Base-by-base conservation (phyloP, 2,797 vertebrate species). In the Nyctalus aviator region DNA sequence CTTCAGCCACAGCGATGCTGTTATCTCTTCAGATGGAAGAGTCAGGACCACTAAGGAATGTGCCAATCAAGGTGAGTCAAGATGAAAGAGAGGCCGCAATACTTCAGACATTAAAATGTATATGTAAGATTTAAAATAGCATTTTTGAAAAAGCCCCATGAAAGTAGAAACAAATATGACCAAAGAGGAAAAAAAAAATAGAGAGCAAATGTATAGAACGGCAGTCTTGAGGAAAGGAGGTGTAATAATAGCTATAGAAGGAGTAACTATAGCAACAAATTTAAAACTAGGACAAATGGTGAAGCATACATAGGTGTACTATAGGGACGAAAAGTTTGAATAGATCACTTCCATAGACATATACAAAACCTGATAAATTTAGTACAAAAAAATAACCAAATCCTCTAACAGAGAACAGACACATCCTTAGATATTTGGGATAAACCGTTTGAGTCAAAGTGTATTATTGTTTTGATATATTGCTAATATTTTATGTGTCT, bases 161-260 rank as follows among this genome's bases (percentile, higher is more conserved):
- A 79, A 88, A 57, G 11, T 30, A 89, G 82, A 57, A 82, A 88
- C 78, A 94, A 75, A 77, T 14, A 11, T 78, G 35, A 83, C 9
- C 6, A 25, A 84, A 17, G 12, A 12, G 59, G n/a, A n/a, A 53
- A 62, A 81, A 25, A 76, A 73, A 88, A 55, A 48, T 12, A 23
- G 8, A 53, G 68, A 57, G 9, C 41, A 48, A 53, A 37, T 62
- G 13, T 69, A 50, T 2, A 55, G 75, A 55, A 82, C n/a, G 21
- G 27, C 18, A 11, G 32, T 6, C 7, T 7, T 13, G 64, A 76
- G 53, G 59, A 82, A 91, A 68, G 68, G 25, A 76, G 23, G 9
- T 14, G 0, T 64, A 20, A 71, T 25, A 11, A 46, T 3, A 15
- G 17, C 3, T 4, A 5, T 15, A 14, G 78, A 50, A 53, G 30